These are phyloP conservation scores for Formicarius rufipectus DNA, from an alignment of 2,113 vertebrate species.

Conservation along the genomic window DNA sequence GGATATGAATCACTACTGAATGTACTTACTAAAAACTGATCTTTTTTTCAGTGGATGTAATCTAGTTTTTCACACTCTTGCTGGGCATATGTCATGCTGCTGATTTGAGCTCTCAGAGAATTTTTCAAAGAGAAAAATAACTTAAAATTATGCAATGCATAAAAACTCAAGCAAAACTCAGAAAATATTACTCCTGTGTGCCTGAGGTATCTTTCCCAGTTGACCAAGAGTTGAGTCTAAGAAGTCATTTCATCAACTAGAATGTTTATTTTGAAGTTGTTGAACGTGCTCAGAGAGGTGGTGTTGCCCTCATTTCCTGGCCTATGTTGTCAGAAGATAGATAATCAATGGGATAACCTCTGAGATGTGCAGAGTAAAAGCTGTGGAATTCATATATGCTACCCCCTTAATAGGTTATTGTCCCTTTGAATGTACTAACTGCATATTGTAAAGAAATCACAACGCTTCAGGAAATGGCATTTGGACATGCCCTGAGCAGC, in stretches of 20 bases:
- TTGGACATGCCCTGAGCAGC: neutral
- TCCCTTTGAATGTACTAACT: neutral
- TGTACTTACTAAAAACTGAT: neutral
- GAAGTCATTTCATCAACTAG: neutral
- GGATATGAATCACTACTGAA: neutral
- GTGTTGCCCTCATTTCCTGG: neutral
- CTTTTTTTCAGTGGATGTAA: neutral
- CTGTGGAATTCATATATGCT: neutral
- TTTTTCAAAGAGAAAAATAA: neutral
- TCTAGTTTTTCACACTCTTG: neutral
- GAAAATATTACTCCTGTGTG: neutral
- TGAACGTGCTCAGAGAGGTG: neutral
- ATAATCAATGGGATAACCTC: neutral
- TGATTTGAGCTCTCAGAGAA: neutral
- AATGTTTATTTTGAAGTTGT: neutral
- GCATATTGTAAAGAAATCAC: neutral
- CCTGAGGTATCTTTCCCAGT: neutral
- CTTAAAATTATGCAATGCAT: neutral
- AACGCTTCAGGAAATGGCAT: neutral
- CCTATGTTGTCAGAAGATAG: neutral
- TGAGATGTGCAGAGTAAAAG: neutral
- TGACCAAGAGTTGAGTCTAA: neutral
- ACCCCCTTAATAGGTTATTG: neutral
- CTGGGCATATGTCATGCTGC: neutral
- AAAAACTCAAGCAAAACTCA: neutral